Conservation (phyloP, 2,888 invertebrate genomes). For the Heliconius ethilla region DNA sequence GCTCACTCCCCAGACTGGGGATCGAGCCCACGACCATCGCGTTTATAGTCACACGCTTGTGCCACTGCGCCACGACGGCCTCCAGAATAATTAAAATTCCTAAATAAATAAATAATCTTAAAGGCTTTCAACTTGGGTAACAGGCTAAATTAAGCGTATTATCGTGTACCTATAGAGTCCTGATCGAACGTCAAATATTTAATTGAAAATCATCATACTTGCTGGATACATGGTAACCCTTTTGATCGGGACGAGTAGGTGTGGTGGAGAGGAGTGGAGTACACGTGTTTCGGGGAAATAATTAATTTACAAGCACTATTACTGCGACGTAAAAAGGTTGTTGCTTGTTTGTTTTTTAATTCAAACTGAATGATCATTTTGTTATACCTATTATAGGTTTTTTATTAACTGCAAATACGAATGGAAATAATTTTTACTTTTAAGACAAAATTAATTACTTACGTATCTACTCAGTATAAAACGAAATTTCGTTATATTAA, state of each 20-base stretch:
- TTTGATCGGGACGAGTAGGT: conserved; percentile 54
- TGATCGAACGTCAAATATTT: conserved; percentile 76
- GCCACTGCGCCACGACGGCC: no score
- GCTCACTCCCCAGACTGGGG: no score
- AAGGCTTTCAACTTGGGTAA: no score
- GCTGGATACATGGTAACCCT: conserved; percentile 70
- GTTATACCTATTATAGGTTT: no score
- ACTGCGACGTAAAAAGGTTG: neutral
- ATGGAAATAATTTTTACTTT: neutral
- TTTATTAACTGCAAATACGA: neutral
- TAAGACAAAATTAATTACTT: neutral
- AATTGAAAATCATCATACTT: conserved; percentile 79
- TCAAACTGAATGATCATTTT: neutral
- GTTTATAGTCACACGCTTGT: no score
- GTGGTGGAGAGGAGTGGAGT: conserved; percentile 9
- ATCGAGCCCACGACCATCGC: no score
- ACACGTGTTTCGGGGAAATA: conserved; percentile 26
- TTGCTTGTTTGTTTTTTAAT: conserved; percentile 42
- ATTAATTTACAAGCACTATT: conserved; percentile 45
- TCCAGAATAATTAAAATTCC: no score
- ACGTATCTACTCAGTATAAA: conserved; percentile 22
- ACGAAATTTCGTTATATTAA: conserved; percentile 66
- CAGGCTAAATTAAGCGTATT: conserved; percentile 72
- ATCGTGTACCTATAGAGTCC: conserved; percentile 74
- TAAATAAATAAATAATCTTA: no score